Conservation (phyloP, 2,888 invertebrate genomes). For the Tigriopus californicus region DNA sequence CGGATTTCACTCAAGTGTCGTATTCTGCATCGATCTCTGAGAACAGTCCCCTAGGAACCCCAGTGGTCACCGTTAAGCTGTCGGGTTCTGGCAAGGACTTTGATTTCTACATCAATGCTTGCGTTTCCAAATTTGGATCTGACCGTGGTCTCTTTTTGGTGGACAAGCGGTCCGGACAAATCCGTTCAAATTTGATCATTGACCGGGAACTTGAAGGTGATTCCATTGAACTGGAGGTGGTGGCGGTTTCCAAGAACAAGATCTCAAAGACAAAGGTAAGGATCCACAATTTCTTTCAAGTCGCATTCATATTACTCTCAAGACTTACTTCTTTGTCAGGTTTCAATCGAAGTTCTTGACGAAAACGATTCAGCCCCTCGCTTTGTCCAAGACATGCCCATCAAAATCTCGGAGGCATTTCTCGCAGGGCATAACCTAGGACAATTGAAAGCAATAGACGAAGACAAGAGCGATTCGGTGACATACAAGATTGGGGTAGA, state of each 20-base stretch:
- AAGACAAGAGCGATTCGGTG: slow-evolving; percentile 48
- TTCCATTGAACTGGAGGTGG: background rate
- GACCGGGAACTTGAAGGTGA: slow-evolving; percentile 67
- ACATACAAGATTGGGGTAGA: slow-evolving; percentile 33
- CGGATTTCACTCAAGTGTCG: slow-evolving; percentile 43
- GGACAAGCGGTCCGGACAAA: slow-evolving; percentile 58
- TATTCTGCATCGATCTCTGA: slow-evolving; percentile 67
- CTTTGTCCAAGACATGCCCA: slow-evolving; percentile 52
- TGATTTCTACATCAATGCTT: slow-evolving; percentile 1
- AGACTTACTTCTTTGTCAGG: slow-evolving; percentile 43
- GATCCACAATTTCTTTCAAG: too few relatives aligned
- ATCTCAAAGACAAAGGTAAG: background rate
- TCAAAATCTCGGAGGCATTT: slow-evolving; percentile 62
- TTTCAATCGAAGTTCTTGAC: slow-evolving; percentile 63
- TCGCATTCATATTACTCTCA: too few relatives aligned
- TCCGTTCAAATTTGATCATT: slow-evolving; percentile 61
- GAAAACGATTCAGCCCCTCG: slow-evolving; percentile 88
- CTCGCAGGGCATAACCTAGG: slow-evolving; percentile 58
- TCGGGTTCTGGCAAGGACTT: background rate
- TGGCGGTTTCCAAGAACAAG: background rate
- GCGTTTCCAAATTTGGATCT: background rate
- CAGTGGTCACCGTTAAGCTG: slow-evolving; percentile 43
- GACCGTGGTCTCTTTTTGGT: slow-evolving; percentile 47
- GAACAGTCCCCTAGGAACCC: slow-evolving; percentile 50
- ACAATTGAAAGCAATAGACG: slow-evolving; percentile 56